phyloP scores from a whole-genome alignment of 2,113 vertebrate species.

The Paedocypris sp. region DNA sequence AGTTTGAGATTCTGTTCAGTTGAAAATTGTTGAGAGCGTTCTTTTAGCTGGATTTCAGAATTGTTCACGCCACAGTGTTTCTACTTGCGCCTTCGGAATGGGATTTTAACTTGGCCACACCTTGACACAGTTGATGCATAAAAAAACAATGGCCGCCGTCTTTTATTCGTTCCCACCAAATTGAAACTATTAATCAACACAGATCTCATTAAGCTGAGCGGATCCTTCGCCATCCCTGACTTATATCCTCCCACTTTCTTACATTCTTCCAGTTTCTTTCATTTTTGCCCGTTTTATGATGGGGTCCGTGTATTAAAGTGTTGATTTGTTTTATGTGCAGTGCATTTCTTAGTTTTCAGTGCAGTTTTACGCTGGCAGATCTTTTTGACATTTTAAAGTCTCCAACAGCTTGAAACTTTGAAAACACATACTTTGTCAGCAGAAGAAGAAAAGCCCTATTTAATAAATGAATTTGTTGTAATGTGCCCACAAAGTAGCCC shows the following conservation, averaged over 20 bases:
- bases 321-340: no score
- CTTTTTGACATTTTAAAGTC: conserved; percentile 3
- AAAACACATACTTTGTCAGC: conserved; percentile 7
- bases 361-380: no score
- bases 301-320: no score
- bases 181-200: conserved; percentile 46
- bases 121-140: conserved; percentile 1
- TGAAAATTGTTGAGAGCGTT: no score
- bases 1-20: no score
- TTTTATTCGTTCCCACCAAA: conserved; percentile 31
- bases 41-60: no score
- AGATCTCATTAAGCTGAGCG: conserved; percentile 40
- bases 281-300: no score
- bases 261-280: no score
- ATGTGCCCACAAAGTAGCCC: neutral
- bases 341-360: no score
- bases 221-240: conserved; percentile 24
- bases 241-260: conserved; percentile 20
- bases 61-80: no score
- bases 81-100: neutral
- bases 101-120: neutral
- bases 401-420: no score
- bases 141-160: conserved; percentile 27
- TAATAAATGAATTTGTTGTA: conserved; percentile 7
- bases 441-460: neutral